A percentile compares a stretch with the other conserved stretches of the same genome.
These are phyloP conservation scores for Pheosia gnoma DNA, from an alignment of 2,888 invertebrate genomes.

Conservation along the genomic window DNA sequence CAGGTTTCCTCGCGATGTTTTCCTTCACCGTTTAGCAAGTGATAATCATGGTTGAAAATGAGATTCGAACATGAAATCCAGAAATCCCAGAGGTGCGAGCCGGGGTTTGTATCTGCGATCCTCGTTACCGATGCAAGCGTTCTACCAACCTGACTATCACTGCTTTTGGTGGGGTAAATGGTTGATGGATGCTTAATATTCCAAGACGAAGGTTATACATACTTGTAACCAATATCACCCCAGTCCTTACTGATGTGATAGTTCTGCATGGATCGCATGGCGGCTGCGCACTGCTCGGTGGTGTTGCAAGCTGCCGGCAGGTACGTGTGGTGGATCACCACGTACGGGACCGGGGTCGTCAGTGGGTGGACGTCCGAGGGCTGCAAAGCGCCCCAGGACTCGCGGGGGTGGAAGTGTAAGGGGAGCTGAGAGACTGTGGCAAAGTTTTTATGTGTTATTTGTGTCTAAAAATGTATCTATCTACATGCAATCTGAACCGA, in stretches of 20 bases:
- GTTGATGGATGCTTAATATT: too few species aligned
- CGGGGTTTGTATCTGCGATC: too few species aligned
- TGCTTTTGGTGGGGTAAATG: too few species aligned
- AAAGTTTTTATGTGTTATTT: not conserved
- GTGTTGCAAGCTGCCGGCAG: conserved; percentile 85
- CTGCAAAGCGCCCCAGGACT: conserved; percentile 84
- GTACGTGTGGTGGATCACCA: conserved; percentile 89
- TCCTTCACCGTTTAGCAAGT: too few species aligned
- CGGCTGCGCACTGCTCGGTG: conserved; percentile 75
- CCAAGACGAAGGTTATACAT: conserved; percentile 32
- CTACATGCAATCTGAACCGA: too few species aligned
- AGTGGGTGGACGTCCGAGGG: conserved; percentile 74
- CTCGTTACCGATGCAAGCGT: too few species aligned
- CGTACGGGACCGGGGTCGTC: conserved; percentile 85
- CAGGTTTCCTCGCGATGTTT: too few species aligned
- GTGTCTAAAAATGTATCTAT: too few species aligned
- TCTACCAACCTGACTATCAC: too few species aligned
- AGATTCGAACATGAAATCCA: too few species aligned
- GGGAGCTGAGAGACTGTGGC: conserved; percentile 27
- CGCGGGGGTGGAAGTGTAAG: conserved; percentile 61
- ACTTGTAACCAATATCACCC: conserved; percentile 88
- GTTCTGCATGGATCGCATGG: conserved; percentile 87
- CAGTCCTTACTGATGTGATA: conserved; percentile 85
- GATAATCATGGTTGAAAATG: too few species aligned
- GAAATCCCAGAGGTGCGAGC: too few species aligned